A percentile compares a stretch with the other conserved stretches of the same genome.
Evolutionary conservation across 2,888 invertebrate species (phyloP).

Genomic region (Petrolisthes manimaculis): DNA sequence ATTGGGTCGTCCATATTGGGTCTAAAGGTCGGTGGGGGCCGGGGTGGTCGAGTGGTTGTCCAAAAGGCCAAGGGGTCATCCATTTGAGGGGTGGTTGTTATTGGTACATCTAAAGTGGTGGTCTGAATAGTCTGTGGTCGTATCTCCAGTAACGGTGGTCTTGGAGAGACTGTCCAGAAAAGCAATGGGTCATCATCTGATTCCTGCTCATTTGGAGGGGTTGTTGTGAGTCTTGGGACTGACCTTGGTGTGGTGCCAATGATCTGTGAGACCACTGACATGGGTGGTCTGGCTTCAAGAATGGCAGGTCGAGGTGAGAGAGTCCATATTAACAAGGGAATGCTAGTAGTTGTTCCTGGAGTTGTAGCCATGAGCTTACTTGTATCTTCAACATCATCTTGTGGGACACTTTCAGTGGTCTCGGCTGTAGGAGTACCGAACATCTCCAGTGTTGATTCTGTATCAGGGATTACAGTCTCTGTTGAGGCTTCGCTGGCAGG

Average conservation of each 20-base stretch:
- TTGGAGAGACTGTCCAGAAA: constrained; percentile 53
- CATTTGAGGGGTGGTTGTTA: not conserved
- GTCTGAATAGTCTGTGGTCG: constrained; percentile 34
- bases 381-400: not conserved
- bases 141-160: constrained; percentile 36
- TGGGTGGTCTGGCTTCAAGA: constrained; percentile 29
- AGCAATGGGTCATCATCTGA: constrained; percentile 16
- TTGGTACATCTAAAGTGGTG: not conserved
- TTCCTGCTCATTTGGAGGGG: not conserved
- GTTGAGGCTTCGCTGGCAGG: not conserved
- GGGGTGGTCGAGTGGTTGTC: constrained; percentile 53
- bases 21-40: not conserved
- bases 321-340: constrained; percentile 50
- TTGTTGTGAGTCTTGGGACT: not conserved
- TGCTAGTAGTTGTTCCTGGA: not conserved
- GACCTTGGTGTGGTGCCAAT: not conserved
- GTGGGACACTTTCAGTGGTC: not conserved
- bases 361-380: constrained; percentile 11
- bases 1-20: not conserved
- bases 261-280: constrained; percentile 26
- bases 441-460: not conserved
- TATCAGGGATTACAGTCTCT: not conserved
- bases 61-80: constrained; percentile 60
- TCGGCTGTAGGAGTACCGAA: not conserved
- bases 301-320: constrained; percentile 50